Evolutionary conservation across 2,888 invertebrate genomes (phyloP).

Genomic region (Marronus borbonicus): DNA sequence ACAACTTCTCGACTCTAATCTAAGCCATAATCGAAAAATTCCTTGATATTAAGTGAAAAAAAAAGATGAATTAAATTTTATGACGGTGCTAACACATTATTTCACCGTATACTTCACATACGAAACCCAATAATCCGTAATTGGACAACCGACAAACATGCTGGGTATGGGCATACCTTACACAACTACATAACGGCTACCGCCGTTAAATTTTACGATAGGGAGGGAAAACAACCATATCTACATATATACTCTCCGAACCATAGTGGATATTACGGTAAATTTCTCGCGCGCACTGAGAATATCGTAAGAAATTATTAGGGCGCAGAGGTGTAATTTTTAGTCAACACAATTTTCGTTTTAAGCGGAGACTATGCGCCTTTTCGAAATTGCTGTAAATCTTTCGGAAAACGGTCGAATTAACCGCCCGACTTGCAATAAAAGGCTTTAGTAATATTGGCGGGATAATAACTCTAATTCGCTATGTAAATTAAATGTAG

Average conservation of each 20-base stretch:
- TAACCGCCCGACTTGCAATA: not conserved
- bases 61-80: slow-evolving; percentile 18
- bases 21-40: not conserved
- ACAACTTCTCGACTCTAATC: not conserved
- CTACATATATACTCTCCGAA: slow-evolving; percentile 27
- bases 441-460: not conserved
- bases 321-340: slow-evolving; percentile 25
- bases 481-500: not conserved
- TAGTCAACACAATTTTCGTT: slow-evolving; percentile 28
- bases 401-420: not conserved
- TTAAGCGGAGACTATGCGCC: slow-evolving; percentile 10
- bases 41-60: slow-evolving; percentile 1
- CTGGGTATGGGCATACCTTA: slow-evolving; percentile 20
- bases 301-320: slow-evolving; percentile 43
- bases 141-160: slow-evolving; percentile 36
- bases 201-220: slow-evolving; percentile 30
- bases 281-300: slow-evolving; percentile 22
- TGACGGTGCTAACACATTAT: slow-evolving; percentile 12
- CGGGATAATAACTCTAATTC: not conserved
- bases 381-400: not conserved
- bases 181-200: slow-evolving; percentile 27
- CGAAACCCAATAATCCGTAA: slow-evolving; percentile 22
- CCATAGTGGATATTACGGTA: slow-evolving; percentile 26
- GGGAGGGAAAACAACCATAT: slow-evolving; percentile 24
- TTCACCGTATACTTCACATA: not conserved